A percentile compares a stretch with the other conserved stretches of the same genome.
phyloP scores from a whole-genome alignment of 2,888 invertebrate species.

The Tiliacea citrago region DNA sequence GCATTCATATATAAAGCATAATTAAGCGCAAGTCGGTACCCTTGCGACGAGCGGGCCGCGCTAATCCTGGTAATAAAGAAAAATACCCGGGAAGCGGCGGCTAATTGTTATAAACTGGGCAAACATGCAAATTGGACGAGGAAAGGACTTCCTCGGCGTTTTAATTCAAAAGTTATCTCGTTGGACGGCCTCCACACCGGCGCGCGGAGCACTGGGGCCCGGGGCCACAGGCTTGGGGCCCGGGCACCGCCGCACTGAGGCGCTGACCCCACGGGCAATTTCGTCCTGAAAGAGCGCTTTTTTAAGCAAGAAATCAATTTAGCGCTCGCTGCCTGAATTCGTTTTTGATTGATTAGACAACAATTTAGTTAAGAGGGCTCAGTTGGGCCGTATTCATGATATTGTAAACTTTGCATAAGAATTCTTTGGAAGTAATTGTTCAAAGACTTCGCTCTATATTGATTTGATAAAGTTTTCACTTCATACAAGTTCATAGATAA shows the following conservation, averaged over 20 bases:
- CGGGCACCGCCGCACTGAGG: not conserved
- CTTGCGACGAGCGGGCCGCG: constrained; percentile 63
- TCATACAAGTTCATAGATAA: constrained; percentile 23
- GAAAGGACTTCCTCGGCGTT: constrained; percentile 80
- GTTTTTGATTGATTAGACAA: constrained; percentile 67
- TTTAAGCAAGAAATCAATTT: constrained; percentile 60
- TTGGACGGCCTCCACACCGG: constrained; percentile 58
- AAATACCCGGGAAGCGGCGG: constrained; percentile 84
- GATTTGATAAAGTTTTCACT: constrained; percentile 20
- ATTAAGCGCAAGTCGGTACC: constrained; percentile 78
- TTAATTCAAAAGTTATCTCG: constrained; percentile 81
- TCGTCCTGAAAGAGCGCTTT: constrained; percentile 33
- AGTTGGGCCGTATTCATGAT: constrained; percentile 35
- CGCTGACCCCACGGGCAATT: constrained; percentile 23
- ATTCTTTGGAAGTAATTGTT: constrained; percentile 31
- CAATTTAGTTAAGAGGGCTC: constrained; percentile 57
- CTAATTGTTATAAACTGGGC: constrained; percentile 89
- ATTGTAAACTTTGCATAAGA: constrained; percentile 37
- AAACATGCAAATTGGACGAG: constrained; percentile 87
- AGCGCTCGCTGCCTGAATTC: constrained; percentile 48
- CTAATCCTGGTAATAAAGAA: constrained; percentile 89
- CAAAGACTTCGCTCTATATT: constrained; percentile 13
- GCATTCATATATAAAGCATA: constrained; percentile 81
- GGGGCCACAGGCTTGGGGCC: not conserved
- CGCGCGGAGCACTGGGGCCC: constrained; percentile 7